Evolutionary conservation across 2,797 vertebrate species (phyloP), one percentile per base, ranked within the genome.

Genomic region (Sphenopsis melanotis): DNA sequence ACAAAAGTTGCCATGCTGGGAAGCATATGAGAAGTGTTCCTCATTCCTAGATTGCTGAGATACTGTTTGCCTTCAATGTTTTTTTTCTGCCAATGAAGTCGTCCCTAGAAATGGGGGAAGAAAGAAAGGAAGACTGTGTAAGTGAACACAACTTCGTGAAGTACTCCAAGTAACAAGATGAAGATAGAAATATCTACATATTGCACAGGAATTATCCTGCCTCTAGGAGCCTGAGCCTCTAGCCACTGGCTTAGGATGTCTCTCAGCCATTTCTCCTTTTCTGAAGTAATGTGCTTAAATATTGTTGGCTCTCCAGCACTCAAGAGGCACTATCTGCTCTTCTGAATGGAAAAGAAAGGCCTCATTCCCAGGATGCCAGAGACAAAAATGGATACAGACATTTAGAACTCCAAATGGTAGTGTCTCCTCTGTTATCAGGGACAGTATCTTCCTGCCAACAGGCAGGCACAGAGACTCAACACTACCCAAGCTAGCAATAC

Each of bases 1-100:
- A 99, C 98, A 61, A 99, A 99, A 29, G 99, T 99, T 36, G 98
- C 98, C 99, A 99, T 99, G 96, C 99, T 88, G 7, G 99, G 99
- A 34, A 99, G 98, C 60, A 98, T 98, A 83, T 98, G 98, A 11
- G 97, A 96, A 92, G 98, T 74, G 75, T 98, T 98, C 81, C 98
- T 97, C 7, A 97, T 96, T 55, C 98, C 98, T 95, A 98, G 88
- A 93, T 98, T 97, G 98, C 98, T 95, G 97, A 97, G 83, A 97
- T 96, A 98, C 55, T 97, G 98, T 86, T 98, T 98, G 95, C 97
- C 98, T 96, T 98, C 98, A 46, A 98, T 96, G 87, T 94, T 98
- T 93, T 97, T 98, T 96, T 98, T 98, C 95, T 98, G 95, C 98
- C 98, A 98, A 26, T 98, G 97, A 49, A 97, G 97, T 23, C 97